These are phyloP conservation scores for Strigamia transsilvanica DNA, from an alignment of 2,888 invertebrate species.

Conservation along the genomic window DNA sequence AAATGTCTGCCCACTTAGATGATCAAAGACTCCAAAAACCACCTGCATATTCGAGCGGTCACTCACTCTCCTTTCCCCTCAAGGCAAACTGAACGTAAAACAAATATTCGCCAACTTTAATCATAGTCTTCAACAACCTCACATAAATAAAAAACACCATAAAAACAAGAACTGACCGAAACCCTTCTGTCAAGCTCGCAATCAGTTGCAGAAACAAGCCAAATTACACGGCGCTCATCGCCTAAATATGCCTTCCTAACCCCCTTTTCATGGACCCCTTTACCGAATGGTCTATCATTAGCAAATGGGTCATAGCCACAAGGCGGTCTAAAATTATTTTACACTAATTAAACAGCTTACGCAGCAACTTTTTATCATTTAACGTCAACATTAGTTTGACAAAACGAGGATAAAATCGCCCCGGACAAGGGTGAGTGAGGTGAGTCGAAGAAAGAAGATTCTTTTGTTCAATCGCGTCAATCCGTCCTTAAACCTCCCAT, in stretches of 20 bases:
- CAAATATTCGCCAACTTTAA: conserved; percentile 43
- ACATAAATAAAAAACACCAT: conserved; percentile 15
- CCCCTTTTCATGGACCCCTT: neutral
- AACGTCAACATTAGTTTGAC: neutral
- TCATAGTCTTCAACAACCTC: conserved; percentile 25
- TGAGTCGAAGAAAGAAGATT: neutral
- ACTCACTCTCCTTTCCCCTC: conserved; percentile 22
- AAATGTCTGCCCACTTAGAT: neutral
- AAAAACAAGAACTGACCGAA: conserved; percentile 10
- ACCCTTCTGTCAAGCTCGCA: conserved; percentile 9
- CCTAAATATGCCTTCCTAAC: neutral
- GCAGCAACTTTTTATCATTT: neutral
- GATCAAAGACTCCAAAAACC: conserved; percentile 28
- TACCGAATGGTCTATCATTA: neutral
- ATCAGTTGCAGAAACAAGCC: conserved; percentile 24
- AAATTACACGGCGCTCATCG: conserved; percentile 26
- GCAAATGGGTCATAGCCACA: conserved; percentile 10
- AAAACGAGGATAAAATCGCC: neutral
- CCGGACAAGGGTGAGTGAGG: neutral
- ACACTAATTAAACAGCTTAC: neutral
- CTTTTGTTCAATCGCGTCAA: conserved; percentile 31
- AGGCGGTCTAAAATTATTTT: conserved; percentile 17
- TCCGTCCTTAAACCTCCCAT: neutral
- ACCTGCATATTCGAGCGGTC: conserved; percentile 45
- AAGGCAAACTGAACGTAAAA: conserved; percentile 30